These are phyloP conservation scores for Tachuris rubrigastra DNA, from an alignment of 2,113 vertebrate species.

Conservation along the genomic window DNA sequence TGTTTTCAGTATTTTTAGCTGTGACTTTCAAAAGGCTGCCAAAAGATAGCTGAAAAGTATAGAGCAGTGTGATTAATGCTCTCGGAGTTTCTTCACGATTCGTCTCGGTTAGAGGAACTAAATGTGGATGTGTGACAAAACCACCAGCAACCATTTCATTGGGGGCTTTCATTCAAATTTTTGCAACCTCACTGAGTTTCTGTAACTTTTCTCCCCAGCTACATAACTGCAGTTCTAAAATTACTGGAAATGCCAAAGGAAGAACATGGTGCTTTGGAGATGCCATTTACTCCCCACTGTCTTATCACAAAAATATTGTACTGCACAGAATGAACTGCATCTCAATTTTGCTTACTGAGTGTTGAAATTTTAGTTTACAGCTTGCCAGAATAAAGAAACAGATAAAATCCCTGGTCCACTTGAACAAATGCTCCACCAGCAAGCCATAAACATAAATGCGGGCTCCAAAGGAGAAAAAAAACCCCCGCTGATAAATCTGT, in stretches of 20 bases:
- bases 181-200: background rate
- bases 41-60: conserved; percentile 1
- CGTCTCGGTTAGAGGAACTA: background rate
- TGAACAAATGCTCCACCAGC: background rate
- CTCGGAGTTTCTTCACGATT: background rate
- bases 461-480: background rate
- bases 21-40: conserved; percentile 41
- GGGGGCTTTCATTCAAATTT: background rate
- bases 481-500: background rate
- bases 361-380: background rate
- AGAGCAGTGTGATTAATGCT: background rate
- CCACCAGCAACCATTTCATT: background rate
- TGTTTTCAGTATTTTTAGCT: conserved; percentile 43
- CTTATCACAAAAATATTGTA: background rate
- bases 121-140: background rate
- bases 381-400: background rate
- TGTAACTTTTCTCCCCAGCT: background rate
- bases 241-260: background rate
- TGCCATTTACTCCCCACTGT: background rate
- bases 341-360: background rate
- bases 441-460: background rate
- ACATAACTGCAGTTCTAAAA: background rate
- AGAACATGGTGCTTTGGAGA: background rate
- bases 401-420: background rate
- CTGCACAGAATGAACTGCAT: background rate